Base-by-base conservation (phyloP, 2,888 invertebrate genomes). In the Synergus japonicus region DNA sequence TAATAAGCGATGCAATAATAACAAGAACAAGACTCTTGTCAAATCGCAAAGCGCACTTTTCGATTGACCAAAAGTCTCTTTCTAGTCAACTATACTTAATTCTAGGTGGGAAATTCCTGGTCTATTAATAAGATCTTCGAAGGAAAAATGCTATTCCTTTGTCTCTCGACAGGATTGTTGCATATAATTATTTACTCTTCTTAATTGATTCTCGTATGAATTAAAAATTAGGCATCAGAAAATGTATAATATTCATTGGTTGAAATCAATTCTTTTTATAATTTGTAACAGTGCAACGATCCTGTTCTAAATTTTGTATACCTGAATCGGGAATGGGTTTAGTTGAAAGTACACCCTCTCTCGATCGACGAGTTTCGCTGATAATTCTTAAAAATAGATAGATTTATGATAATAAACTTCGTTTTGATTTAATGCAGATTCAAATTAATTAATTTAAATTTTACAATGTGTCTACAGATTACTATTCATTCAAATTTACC, bases 81-180 rank as follows among this genome's bases (percentile, higher is more conserved):
- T 73, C 54, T 54, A 22, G 73, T 73, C n/a, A 54, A 73, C 73
- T 73, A 73, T 54, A n/a, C 37, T 73, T 73, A 69, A 5, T 73
- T 54, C 54, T 73, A 73, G 49, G 15, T 73, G 41, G 54, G 22
- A 54, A 54, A 73, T 73, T 73, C 37, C 54, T 54, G 18, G 54
- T 73, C 54, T 73, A 54, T 73, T 9, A 54, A 73, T 9, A 54
- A 73, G 54, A 54, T 73, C n/a, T 44, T 54, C 12, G 29, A 73
- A 54, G 73, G 37, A 73, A 73, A 54, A 54, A 49, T 37, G 9
- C 41, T n/a, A 18, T n/a, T 46, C 12, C 2, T 13, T 22, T 49
- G 15, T 49, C 22, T 66, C n/a, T 13, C 5, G 13, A 29, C 60
- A 60, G 13, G 60, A 60, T 60, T 22, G 60, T 60, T 29, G 22